A percentile compares a stretch with the other conserved stretches of the same genome.
These are phyloP conservation scores for Tauraco hartlaubi DNA, from an alignment of 2,797 vertebrate genomes.

Conservation along the genomic window DNA sequence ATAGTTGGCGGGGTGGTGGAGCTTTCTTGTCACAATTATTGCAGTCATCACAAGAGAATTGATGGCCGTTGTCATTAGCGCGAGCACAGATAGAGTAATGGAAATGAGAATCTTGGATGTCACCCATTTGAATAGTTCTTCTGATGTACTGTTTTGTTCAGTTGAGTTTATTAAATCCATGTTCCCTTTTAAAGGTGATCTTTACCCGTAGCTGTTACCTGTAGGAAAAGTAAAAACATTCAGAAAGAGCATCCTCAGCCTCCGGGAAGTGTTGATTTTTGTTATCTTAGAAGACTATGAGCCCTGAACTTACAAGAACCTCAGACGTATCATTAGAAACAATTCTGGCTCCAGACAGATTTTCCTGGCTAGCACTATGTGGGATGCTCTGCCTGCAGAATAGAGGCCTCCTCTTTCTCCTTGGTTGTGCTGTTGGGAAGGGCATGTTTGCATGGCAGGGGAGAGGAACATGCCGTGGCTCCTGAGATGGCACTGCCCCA, in stretches of 20 bases:
- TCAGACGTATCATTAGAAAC: neutral
- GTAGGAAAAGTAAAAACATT: conserved; percentile 65
- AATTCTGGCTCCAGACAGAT: neutral
- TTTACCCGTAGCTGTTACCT: conserved; percentile 65
- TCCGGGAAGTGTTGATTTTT: neutral
- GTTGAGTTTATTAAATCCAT: conserved; percentile 94
- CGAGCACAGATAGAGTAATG: conserved; percentile 90
- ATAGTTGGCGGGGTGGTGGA: conserved; percentile 98
- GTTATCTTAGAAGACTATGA: neutral
- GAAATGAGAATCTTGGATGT: conserved; percentile 91
- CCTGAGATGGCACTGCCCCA: neutral
- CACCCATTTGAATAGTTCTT: conserved; percentile 80
- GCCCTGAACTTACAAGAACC: neutral
- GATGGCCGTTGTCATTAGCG: conserved; percentile 92
- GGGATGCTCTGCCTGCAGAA: neutral
- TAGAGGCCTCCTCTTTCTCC: neutral
- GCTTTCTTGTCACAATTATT: conserved; percentile 94
- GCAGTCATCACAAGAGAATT: conserved; percentile 97
- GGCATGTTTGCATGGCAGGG: neutral
- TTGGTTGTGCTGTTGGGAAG: neutral
- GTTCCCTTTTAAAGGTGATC: conserved; percentile 72
- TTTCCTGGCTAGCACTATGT: neutral
- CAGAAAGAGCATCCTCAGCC: neutral
- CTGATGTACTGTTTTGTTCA: conserved; percentile 83
- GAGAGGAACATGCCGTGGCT: neutral